phyloP scores from a whole-genome alignment of 2,113 vertebrate genomes.

The Condylura cristata region DNA sequence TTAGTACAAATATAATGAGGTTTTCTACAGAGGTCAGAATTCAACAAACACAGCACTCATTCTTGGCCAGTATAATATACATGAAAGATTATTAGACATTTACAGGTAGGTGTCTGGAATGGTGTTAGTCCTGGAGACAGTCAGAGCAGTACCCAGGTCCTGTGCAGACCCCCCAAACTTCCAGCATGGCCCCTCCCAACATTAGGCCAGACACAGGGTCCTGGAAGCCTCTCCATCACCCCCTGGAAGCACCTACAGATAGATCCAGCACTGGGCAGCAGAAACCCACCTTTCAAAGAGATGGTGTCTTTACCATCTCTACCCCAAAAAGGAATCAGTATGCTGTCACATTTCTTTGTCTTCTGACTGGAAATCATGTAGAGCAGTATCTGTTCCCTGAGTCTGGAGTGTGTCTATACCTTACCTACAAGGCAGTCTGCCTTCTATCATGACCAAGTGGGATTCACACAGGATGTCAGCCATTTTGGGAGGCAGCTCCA shows the following conservation, averaged over 20 bases:
- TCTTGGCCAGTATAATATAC: background rate
- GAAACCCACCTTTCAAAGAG: background rate
- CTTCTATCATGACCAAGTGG: rapidly evolving
- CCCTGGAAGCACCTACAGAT: background rate
- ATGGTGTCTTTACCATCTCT: background rate
- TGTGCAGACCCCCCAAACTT: background rate
- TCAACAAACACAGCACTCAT: background rate
- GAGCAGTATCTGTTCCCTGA: background rate
- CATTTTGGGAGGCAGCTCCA: background rate
- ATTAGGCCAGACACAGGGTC: background rate
- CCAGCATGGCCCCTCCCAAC: background rate
- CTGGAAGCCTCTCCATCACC: background rate
- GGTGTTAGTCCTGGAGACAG: background rate
- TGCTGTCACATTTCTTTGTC: too few relatives aligned
- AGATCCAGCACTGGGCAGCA: too few relatives aligned
- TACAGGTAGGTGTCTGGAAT: background rate
- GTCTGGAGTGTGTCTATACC: too few relatives aligned
- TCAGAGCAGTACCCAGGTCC: background rate
- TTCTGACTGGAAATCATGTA: background rate
- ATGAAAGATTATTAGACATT: background rate
- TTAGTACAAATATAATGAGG: background rate
- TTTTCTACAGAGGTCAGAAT: background rate
- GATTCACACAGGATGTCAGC: background rate
- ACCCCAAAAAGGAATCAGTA: background rate
- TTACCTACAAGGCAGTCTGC: background rate